Percentiles rank a stretch among this genome's conserved stretches.
phyloP scores from a whole-genome alignment of 2,113 vertebrate genomes.

The Microcebus tavaratra region DNA sequence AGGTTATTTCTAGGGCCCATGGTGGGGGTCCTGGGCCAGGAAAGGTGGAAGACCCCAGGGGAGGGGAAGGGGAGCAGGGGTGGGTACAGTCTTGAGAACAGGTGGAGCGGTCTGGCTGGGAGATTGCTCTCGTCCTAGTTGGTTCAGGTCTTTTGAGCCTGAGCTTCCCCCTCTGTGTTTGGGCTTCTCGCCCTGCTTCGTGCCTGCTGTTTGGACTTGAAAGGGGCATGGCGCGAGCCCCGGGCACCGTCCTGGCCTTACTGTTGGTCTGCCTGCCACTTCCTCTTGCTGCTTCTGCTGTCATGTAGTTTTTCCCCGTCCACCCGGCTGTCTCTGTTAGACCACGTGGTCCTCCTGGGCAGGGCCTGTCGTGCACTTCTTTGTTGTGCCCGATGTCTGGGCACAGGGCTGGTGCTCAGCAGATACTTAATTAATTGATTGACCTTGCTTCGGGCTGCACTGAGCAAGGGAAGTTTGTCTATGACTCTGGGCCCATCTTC shows the following conservation, averaged over 20 bases:
- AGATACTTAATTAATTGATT: neutral
- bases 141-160: neutral
- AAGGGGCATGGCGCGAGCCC: neutral
- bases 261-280: neutral
- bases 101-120: too few species aligned
- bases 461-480: neutral
- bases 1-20: neutral
- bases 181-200: neutral
- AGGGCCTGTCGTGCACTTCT: neutral
- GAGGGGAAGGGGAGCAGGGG: neutral
- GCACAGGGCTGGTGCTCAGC: neutral
- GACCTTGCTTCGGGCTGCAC: neutral
- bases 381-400: neutral
- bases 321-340: neutral
- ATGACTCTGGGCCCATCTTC: neutral
- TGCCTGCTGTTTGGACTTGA: neutral
- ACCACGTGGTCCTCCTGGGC: neutral
- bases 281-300: neutral
- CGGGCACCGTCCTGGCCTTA: rapidly evolving
- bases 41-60: neutral
- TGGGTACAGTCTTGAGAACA: neutral
- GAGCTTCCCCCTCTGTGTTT: neutral
- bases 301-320: rapidly evolving
- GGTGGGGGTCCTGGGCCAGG: neutral
- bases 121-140: neutral